Percentiles rank a stretch among this genome's conserved stretches.
These are phyloP conservation scores for Drosophila novamexicana DNA, from an alignment of 1,140 invertebrate species.

Conservation along the genomic window DNA sequence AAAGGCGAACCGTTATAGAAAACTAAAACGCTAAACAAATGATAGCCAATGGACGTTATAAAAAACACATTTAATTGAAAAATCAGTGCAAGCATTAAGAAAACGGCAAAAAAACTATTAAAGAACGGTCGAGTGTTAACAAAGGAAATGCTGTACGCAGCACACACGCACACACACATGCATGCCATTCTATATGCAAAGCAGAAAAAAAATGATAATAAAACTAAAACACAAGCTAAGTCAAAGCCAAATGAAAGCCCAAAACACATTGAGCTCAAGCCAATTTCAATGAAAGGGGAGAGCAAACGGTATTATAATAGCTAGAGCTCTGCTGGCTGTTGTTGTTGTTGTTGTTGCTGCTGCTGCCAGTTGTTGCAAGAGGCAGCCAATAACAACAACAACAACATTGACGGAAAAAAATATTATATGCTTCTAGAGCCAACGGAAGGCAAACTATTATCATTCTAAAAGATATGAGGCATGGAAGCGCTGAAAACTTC, in stretches of 20 bases:
- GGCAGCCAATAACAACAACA: constrained; percentile 13
- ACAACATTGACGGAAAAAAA: constrained; percentile 27
- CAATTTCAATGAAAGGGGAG: constrained; percentile 35
- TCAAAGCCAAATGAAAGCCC: constrained; percentile 46
- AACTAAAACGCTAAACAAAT: constrained; percentile 54
- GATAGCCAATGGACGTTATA: constrained; percentile 29
- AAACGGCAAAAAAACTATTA: constrained; percentile 58
- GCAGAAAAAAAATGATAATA: constrained; percentile 11
- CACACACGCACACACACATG: background rate
- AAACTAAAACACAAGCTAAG: constrained; percentile 29
- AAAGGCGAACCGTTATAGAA: constrained; percentile 57
- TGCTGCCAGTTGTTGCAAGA: constrained; percentile 23
- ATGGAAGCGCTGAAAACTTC: constrained; percentile 68
- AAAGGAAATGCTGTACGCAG: constrained; percentile 15
- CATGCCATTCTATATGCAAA: constrained; percentile 16
- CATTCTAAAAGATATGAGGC: constrained; percentile 77
- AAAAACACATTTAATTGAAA: constrained; percentile 70
- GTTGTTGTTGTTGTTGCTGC: background rate
- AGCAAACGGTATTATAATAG: constrained; percentile 30
- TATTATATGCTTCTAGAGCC: constrained; percentile 32
- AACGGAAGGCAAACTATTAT: constrained; percentile 73
- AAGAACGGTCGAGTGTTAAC: constrained; percentile 44
- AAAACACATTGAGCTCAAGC: constrained; percentile 48
- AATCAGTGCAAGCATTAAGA: constrained; percentile 56
- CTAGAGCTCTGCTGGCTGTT: constrained; percentile 16